Evolutionary conservation across 1,140 invertebrate genomes (phyloP).

Genomic region (Drosophila oshimai): DNA sequence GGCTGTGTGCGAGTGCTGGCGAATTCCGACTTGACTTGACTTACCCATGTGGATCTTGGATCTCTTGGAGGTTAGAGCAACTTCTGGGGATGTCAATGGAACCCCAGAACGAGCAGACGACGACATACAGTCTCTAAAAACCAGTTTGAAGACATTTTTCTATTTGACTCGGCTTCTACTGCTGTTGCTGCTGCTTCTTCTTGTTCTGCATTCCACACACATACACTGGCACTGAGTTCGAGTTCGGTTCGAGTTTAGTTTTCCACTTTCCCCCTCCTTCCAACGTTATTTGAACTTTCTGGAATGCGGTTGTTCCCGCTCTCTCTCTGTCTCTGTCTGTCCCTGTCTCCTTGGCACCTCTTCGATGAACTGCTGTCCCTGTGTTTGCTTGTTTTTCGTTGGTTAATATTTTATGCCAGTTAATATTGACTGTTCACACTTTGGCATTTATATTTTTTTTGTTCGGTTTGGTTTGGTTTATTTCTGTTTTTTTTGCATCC

Average conservation of each 20-base stretch:
- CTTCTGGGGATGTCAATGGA: slow-evolving; percentile 68
- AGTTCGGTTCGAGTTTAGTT: slow-evolving; percentile 50
- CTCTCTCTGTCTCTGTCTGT: slow-evolving; percentile 34
- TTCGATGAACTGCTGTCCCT: slow-evolving; percentile 1
- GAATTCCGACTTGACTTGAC: slow-evolving; percentile 66
- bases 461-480: no score
- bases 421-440: slow-evolving; percentile 56
- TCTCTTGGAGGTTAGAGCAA: slow-evolving; percentile 62
- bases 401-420: slow-evolving; percentile 5
- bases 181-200: slow-evolving; percentile 15
- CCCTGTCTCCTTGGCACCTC: slow-evolving; percentile 3
- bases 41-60: slow-evolving; percentile 60
- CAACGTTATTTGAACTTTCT: slow-evolving; percentile 75
- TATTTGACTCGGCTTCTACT: slow-evolving; percentile 57
- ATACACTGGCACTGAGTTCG: slow-evolving; percentile 46
- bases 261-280: slow-evolving; percentile 57
- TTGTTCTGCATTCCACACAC: slow-evolving; percentile 69
- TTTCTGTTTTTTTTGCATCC: slow-evolving; percentile 5
- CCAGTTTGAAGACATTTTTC: slow-evolving; percentile 63
- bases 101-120: slow-evolving; percentile 25
- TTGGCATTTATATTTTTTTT: slow-evolving; percentile 18
- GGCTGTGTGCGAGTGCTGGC: slow-evolving; percentile 19
- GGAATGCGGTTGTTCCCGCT: slow-evolving; percentile 77
- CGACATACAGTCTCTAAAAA: slow-evolving; percentile 70
- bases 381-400: neutral